phyloP scores from a whole-genome alignment of 2,888 invertebrate genomes.

The Pogonocherus hispidulus region DNA sequence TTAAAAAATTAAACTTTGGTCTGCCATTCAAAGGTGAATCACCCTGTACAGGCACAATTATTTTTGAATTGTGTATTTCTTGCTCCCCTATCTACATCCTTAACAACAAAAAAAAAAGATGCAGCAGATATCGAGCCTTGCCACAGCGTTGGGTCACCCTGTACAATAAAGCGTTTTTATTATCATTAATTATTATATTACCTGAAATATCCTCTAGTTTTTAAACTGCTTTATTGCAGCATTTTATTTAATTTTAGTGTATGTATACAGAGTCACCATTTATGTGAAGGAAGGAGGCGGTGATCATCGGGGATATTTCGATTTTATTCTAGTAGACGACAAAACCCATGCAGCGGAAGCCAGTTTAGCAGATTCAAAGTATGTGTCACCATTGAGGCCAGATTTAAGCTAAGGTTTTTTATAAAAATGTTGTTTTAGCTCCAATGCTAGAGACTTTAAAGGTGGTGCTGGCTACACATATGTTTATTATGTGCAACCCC shows the following conservation, averaged over 20 bases:
- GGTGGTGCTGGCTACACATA: constrained; percentile 51
- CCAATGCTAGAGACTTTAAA: constrained; percentile 35
- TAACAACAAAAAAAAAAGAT: too few relatives aligned
- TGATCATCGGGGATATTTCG: constrained; percentile 57
- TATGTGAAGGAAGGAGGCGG: constrained; percentile 29
- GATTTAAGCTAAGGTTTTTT: not conserved
- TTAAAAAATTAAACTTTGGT: too few relatives aligned
- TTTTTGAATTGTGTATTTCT: too few relatives aligned
- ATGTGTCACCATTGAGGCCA: constrained; percentile 20
- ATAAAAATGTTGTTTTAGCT: constrained; percentile 26
- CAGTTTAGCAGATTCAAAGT: constrained; percentile 53
- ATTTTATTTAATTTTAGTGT: constrained; percentile 45
- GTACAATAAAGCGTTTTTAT: too few relatives aligned
- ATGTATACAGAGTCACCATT: constrained; percentile 48
- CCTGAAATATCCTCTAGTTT: too few relatives aligned
- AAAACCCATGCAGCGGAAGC: constrained; percentile 57
- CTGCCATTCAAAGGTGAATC: too few relatives aligned
- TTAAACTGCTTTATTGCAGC: too few relatives aligned
- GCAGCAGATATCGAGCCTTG: too few relatives aligned
- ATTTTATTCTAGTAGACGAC: constrained; percentile 61
- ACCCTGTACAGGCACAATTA: too few relatives aligned
- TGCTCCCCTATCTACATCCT: too few relatives aligned
- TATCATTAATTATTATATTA: too few relatives aligned
- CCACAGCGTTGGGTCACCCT: too few relatives aligned
- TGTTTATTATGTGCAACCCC: constrained; percentile 60